Evolutionary conservation across 2,113 vertebrate genomes (phyloP).

Genomic region (Beaufortia kweichowensis): DNA sequence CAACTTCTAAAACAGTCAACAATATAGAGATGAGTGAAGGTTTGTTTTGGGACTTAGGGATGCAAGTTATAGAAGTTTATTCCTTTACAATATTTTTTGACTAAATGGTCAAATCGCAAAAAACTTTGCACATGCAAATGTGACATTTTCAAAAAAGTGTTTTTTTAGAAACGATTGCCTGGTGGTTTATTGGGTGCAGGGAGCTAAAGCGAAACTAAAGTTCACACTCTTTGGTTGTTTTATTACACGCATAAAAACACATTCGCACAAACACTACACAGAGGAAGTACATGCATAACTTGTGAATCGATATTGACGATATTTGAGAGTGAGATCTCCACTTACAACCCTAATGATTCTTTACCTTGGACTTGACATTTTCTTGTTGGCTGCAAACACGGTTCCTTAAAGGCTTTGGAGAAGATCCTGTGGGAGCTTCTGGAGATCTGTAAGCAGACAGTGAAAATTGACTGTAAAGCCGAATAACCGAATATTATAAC

Average conservation of each 20-base stretch:
- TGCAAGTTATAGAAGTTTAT: background rate
- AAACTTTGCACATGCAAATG: conserved; percentile 14
- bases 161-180: no score
- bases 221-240: conserved; percentile 45
- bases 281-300: conserved; percentile 68
- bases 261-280: conserved; percentile 65
- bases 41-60: background rate
- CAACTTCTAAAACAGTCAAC: no score
- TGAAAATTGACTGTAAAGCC: background rate
- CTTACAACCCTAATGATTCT: conserved; percentile 13
- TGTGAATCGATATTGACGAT: conserved; percentile 33
- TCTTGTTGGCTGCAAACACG: conserved; percentile 73
- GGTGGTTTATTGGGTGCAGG: background rate
- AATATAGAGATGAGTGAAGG: background rate
- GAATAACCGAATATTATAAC: background rate
- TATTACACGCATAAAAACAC: conserved; percentile 58
- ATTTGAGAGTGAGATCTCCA: conserved; percentile 56
- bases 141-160: no score
- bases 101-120: background rate
- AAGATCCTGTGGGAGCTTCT: conserved; percentile 70
- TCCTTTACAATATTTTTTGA: background rate
- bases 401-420: conserved; percentile 79
- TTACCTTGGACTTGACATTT: conserved; percentile 83
- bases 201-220: background rate
- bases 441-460: conserved; percentile 79